Conservation (phyloP, 2,113 vertebrate genomes). For the Hemichromis elongatus region DNA sequence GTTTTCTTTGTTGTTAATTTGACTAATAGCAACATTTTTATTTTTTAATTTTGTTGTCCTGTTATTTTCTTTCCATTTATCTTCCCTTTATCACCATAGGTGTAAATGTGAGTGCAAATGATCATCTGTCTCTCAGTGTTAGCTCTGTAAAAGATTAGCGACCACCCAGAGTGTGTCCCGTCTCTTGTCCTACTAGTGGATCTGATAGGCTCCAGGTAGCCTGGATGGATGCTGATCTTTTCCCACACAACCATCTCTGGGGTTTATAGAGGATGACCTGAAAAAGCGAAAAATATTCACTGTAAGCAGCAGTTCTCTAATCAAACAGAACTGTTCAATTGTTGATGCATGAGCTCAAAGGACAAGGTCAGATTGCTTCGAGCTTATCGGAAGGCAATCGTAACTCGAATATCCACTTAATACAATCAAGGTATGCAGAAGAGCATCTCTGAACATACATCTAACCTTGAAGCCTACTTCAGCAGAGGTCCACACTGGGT, state of each 20-base stretch:
- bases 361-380: not conserved
- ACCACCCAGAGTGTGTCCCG: not conserved
- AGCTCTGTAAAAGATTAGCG: not conserved
- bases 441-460: not conserved
- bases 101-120: not conserved
- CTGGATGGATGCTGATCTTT: not conserved
- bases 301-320: not conserved
- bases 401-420: not conserved
- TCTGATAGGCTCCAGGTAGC: not conserved
- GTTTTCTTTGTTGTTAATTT: not conserved
- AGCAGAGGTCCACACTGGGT: not conserved
- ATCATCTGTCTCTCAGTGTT: not conserved
- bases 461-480: not conserved
- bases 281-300: not conserved
- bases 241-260: not conserved
- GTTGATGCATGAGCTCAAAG: not conserved
- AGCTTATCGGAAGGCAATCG: not conserved
- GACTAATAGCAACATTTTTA: not conserved
- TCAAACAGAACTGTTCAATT: too few relatives aligned
- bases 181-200: not conserved
- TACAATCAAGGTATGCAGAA: not conserved
- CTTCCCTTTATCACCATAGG: too few relatives aligned
- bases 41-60: not conserved
- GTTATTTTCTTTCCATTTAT: not conserved
- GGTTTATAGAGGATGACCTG: not conserved